Percentiles rank a stretch among this genome's conserved stretches.
phyloP scores from a whole-genome alignment of 2,888 invertebrate species.

The Eurytoma californica region DNA sequence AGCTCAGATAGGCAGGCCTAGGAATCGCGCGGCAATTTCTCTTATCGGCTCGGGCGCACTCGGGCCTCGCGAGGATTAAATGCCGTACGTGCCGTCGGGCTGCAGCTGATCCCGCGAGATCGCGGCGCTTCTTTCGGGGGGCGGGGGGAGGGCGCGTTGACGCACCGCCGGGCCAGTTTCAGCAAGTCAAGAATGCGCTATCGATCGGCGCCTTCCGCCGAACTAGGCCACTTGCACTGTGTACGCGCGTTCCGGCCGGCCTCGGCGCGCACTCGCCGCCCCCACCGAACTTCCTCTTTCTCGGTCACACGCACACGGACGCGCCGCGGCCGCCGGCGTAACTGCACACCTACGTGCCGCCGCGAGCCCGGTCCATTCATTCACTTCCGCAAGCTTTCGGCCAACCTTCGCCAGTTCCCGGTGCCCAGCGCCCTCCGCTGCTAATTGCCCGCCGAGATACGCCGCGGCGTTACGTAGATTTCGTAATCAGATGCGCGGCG shows the following conservation, averaged over 20 bases:
- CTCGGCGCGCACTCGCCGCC: constrained; percentile 4
- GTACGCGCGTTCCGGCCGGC: constrained; percentile 39
- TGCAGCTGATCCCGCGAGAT: constrained; percentile 20
- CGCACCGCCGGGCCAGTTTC: constrained; percentile 16
- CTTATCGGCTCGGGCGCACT: constrained; percentile 1
- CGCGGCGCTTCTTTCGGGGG: background rate
- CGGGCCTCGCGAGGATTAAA: constrained; percentile 19
- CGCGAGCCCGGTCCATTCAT: constrained; percentile 4
- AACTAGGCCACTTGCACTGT: constrained; percentile 61
- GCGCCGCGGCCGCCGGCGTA: background rate
- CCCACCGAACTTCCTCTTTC: constrained; percentile 34
- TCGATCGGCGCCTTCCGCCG: constrained; percentile 61
- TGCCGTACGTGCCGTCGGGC: background rate
- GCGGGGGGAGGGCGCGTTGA: constrained; percentile 17
- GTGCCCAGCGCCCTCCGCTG: background rate
- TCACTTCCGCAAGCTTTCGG: background rate
- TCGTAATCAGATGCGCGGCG: no score
- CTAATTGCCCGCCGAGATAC: no score
- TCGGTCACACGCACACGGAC: constrained; percentile 47
- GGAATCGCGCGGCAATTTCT: constrained; percentile 28
- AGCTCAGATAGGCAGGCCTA: background rate
- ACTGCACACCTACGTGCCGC: background rate
- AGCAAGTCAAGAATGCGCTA: constrained; percentile 62
- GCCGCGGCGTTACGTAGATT: no score
- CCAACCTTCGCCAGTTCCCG: constrained; percentile 2